Evolutionary conservation across 2,888 invertebrate species (phyloP).

Genomic region (Drosophila vallismaia): DNA sequence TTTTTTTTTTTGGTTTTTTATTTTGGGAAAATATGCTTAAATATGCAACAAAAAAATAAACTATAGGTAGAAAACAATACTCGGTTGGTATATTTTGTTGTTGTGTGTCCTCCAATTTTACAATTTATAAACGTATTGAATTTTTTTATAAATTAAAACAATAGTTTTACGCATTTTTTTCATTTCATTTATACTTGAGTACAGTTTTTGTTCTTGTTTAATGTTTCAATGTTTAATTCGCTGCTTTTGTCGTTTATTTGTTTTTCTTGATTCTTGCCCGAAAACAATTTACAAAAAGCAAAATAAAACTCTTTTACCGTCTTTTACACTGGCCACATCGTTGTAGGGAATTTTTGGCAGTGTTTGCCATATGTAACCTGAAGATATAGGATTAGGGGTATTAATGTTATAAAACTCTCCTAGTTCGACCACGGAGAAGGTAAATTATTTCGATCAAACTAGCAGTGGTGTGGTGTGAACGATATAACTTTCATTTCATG

Average conservation of each 20-base stretch:
- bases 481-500: background rate
- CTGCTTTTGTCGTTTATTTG: conserved; percentile 80
- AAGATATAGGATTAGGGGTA: background rate
- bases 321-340: conserved; percentile 3
- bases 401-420: conserved; percentile 1
- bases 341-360: conserved; percentile 1
- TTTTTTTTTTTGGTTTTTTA: conserved; percentile 41
- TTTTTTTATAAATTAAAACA: conserved; percentile 62
- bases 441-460: background rate
- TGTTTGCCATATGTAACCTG: conserved; percentile 1
- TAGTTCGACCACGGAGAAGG: background rate
- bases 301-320: conserved; percentile 3
- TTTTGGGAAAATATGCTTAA: conserved; percentile 6
- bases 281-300: conserved; percentile 5
- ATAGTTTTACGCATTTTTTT: conserved; percentile 42
- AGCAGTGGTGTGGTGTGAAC: background rate
- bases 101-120: conserved; percentile 56
- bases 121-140: conserved; percentile 54
- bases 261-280: conserved; percentile 41
- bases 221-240: conserved; percentile 68
- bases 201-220: conserved; percentile 29
- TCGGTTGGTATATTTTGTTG: conserved; percentile 17
- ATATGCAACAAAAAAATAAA: conserved; percentile 2
- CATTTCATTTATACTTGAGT: conserved; percentile 36
- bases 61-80: conserved; percentile 3